Conservation (phyloP, 1,140 invertebrate genomes). For the Drosophila lacertosa region DNA sequence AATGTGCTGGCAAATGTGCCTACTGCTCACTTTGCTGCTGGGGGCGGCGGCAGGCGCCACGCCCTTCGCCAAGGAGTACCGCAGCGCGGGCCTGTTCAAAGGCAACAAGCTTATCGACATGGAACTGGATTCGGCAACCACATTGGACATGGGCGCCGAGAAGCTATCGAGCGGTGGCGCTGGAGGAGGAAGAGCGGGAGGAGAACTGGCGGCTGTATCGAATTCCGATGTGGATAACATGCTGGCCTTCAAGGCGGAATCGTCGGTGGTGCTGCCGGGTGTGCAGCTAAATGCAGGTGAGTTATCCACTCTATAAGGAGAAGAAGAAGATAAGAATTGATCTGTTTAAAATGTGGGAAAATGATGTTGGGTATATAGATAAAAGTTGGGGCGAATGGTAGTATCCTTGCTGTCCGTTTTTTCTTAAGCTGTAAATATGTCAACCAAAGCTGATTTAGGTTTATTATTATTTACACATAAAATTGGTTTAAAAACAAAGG, state of each 20-base stretch:
- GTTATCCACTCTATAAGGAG: neutral
- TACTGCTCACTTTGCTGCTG: constrained; percentile 43
- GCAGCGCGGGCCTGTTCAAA: constrained; percentile 60
- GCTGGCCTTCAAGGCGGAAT: constrained; percentile 61
- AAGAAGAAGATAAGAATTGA: too few relatives aligned
- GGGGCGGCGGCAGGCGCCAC: constrained; percentile 55
- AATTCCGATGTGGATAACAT: constrained; percentile 17
- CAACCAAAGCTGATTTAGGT: too few relatives aligned
- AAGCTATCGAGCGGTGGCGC: constrained; percentile 47
- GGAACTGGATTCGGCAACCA: constrained; percentile 60
- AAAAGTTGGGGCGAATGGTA: too few relatives aligned
- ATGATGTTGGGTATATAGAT: too few relatives aligned
- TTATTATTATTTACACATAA: too few relatives aligned
- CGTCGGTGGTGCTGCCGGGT: constrained; percentile 64
- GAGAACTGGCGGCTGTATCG: neutral
- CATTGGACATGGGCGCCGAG: constrained; percentile 57
- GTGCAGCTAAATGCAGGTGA: constrained; percentile 64
- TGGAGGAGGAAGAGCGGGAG: constrained; percentile 1
- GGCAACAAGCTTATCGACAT: constrained; percentile 63
- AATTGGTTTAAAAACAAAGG: too few relatives aligned
- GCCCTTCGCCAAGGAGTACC: constrained; percentile 73
- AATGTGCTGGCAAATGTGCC: constrained; percentile 38
- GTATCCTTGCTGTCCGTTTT: too few relatives aligned
- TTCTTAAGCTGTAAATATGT: too few relatives aligned
- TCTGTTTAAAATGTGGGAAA: too few relatives aligned